These are phyloP conservation scores for human (Homo sapiens) DNA, from an alignment of 2,113 vertebrate genomes.

Conservation along the genomic window GRCh38 chr1:165335501-165336000, in stretches of 20 bases:
- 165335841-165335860: not conserved
- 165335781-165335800: not conserved
- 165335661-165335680: not conserved
- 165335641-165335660: not conserved
- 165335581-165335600: not conserved
- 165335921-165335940: slow-evolving; percentile 13
- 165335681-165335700: not conserved
- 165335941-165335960: not conserved
- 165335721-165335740: not conserved
- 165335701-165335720: not conserved
- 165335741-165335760: not conserved
- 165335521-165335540: not conserved
- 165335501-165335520: not conserved
- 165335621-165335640: not conserved
- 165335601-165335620: not conserved
- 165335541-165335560: not conserved
- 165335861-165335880: not conserved
- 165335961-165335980: not conserved
- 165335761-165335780: not conserved
- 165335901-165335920: not conserved
- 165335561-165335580: not conserved
- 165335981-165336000: not conserved
- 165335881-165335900: not conserved
- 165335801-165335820: not conserved
- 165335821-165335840: not conserved